Percentiles rank a stretch among this genome's conserved stretches.
phyloP scores from a whole-genome alignment of 2,888 invertebrate genomes.

The Rhagonycha fulva region DNA sequence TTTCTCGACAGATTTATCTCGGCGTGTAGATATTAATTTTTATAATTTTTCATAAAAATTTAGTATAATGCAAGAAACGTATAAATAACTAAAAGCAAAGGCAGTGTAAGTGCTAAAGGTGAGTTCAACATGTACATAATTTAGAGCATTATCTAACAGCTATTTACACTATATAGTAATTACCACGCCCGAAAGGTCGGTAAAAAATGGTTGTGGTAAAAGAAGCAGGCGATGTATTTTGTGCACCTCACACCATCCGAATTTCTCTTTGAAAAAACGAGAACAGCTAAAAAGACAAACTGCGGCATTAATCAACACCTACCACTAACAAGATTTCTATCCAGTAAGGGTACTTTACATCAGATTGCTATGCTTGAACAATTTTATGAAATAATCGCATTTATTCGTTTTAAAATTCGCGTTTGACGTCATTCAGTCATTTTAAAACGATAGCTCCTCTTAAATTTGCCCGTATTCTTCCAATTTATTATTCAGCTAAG shows the following conservation, averaged over 20 bases:
- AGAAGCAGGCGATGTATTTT: not conserved
- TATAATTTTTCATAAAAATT: not conserved
- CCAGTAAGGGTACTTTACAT: not conserved
- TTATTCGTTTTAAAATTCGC: not conserved
- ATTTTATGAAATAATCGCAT: constrained; percentile 2
- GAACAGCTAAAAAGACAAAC: constrained; percentile 4
- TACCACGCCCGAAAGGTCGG: constrained; percentile 5
- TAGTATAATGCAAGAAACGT: constrained; percentile 3
- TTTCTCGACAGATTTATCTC: not conserved
- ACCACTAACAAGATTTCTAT: not conserved
- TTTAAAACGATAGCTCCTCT: not conserved
- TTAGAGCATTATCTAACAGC: constrained; percentile 17
- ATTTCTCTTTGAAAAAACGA: not conserved
- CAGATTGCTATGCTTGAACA: not conserved
- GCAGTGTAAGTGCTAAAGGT: constrained; percentile 3
- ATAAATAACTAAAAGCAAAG: constrained; percentile 16
- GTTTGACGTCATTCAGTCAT: not conserved
- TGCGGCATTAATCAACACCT: constrained; percentile 4
- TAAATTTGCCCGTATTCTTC: not conserved
- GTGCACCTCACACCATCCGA: constrained; percentile 3
- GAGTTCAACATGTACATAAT: constrained; percentile 9
- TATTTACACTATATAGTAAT: constrained; percentile 19
- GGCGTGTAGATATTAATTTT: not conserved
- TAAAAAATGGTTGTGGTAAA: constrained; percentile 1
- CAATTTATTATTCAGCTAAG: not conserved